phyloP scores from a whole-genome alignment of 2,113 vertebrate genomes.

The Cyanoliseus patagonus region DNA sequence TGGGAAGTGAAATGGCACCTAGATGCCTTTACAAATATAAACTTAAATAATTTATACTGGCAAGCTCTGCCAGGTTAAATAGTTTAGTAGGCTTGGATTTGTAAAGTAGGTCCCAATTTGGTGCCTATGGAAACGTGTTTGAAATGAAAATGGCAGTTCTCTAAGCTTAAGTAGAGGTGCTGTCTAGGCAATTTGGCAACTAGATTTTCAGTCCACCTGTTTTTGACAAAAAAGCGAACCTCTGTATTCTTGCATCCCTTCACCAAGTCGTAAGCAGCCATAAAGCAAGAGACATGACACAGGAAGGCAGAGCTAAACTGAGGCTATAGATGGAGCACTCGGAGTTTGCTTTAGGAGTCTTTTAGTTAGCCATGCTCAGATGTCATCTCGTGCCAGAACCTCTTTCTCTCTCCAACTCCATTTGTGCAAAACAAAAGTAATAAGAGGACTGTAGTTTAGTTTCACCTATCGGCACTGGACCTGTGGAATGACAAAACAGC shows the following conservation, averaged over 20 bases:
- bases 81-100: neutral
- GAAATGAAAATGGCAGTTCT: neutral
- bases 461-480: neutral
- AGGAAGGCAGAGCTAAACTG: neutral
- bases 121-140: neutral
- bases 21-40: neutral
- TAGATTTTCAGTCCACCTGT: neutral
- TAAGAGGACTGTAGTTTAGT: neutral
- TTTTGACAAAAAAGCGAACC: neutral
- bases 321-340: neutral
- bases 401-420: neutral
- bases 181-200: neutral
- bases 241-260: neutral
- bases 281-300: neutral
- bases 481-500: neutral
- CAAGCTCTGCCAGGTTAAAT: neutral
- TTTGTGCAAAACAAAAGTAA: neutral
- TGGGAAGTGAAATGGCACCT: neutral
- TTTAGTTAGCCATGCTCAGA: neutral
- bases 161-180: neutral
- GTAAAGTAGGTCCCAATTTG: neutral
- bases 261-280: rapidly evolving
- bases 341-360: neutral
- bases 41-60: neutral
- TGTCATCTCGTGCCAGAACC: neutral